Evolutionary conservation across 2,888 invertebrate genomes (phyloP), one percentile per base, ranked within the genome.

Genomic region (Drosophila pseudotalamancana): DNA sequence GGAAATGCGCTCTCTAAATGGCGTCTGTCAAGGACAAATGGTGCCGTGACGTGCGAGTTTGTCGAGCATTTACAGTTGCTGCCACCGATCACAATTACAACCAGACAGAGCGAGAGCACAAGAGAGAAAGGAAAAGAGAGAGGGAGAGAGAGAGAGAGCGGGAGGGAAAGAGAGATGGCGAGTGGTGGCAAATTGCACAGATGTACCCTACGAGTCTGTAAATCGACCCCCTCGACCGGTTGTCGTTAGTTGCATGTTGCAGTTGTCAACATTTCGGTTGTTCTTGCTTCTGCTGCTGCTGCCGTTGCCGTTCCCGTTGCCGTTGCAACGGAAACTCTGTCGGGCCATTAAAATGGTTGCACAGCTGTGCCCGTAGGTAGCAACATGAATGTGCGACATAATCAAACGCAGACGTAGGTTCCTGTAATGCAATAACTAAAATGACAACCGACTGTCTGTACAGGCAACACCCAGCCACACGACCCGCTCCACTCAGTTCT

Each of bases 281-380:
- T 59, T 51, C 37, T 46, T 57, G 45, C 16, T 32, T 40, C n/a
- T 54, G 49, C 21, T 43, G 40, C 19, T 40, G 35, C 12, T 42
- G 32, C 48, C 57, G 69, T 43, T 76, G 62, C 45, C n/a, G n/a
- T n/a, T n/a, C n/a, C n/a, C n/a, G n/a, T n/a, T n/a, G n/a, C n/a
- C n/a, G n/a, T n/a, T 77, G 84, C 60, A 83, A 62, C 79, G 85
- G 85, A 87, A 87, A 85, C 87, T 78, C 66, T 83, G 87, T 85
- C 77, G 66, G 66, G 72, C 85, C 86, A 87, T 87, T 87, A 87
- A 83, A 78, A 71, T 49, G 71, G 64, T 50, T 59, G 49, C 45
- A 32, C 31, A 35, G 23, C 43, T 48, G 40, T 27, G 43, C 56
- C 59, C 48, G 57, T 85, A 75, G 73, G 55, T 73, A 57, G 63